phyloP scores from a whole-genome alignment of 1,140 invertebrate species.

The Diabrotica undecimpunctata region DNA sequence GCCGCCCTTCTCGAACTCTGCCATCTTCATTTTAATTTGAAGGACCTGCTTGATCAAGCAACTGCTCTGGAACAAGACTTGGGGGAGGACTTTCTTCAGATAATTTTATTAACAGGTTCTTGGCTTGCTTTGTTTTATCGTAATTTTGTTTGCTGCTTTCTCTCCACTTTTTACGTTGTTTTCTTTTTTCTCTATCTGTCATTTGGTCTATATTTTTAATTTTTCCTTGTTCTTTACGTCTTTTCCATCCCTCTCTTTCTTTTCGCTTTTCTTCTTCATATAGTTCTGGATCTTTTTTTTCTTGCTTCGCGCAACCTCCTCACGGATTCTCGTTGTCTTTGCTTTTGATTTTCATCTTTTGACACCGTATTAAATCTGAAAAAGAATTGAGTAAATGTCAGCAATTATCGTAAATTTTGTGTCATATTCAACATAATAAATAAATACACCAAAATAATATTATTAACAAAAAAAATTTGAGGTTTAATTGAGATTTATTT shows the following conservation, averaged over 20 bases:
- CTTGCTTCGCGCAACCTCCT: conserved; percentile 4
- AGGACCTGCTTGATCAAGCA: not conserved
- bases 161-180: not conserved
- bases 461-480: no score
- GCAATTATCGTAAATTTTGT: no score
- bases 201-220: not conserved
- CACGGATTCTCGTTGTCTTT: not conserved
- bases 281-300: conserved; percentile 3
- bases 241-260: conserved; percentile 1
- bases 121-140: conserved; percentile 5
- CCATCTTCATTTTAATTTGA: not conserved
- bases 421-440: no score
- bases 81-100: conserved; percentile 6
- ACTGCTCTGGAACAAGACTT: not conserved
- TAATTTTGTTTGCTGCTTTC: conserved; percentile 4
- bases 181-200: not conserved
- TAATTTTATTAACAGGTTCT: not conserved
- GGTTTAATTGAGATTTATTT: no score
- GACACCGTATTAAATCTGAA: no score
- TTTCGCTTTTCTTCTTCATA: conserved; percentile 5
- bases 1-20: not conserved
- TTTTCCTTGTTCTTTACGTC: not conserved
- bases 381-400: no score
- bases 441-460: no score
- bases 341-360: no score